Evolutionary conservation across 2,797 vertebrate genomes (phyloP).

Genomic region (Lophura swinhoii): DNA sequence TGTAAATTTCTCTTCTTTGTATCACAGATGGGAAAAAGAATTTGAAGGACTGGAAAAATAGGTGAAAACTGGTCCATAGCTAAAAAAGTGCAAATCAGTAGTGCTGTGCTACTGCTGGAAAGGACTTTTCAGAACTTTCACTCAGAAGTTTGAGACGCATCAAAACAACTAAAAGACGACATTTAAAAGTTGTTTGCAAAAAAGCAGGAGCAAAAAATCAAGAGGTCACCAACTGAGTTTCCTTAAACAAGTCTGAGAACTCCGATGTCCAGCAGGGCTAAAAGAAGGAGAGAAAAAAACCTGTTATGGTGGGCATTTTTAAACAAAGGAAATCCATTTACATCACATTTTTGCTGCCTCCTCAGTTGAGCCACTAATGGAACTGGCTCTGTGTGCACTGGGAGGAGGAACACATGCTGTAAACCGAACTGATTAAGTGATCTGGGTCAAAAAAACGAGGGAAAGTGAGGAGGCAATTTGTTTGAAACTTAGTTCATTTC

Average conservation of each 20-base stretch:
- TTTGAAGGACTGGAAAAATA: not conserved
- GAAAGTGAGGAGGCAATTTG: not conserved
- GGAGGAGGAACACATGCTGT: not conserved
- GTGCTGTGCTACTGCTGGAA: not conserved
- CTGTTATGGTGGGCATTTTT: not conserved
- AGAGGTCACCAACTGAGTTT: not conserved
- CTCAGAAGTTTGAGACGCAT: not conserved
- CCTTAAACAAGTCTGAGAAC: not conserved
- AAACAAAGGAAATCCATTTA: not conserved
- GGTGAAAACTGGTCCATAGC: not conserved
- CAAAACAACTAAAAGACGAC: not conserved
- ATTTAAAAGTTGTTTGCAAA: not conserved
- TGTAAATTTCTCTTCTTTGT: not conserved
- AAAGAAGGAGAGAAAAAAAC: not conserved
- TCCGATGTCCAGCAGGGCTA: not conserved
- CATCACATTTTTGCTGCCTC: not conserved
- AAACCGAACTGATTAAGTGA: not conserved
- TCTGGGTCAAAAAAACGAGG: not conserved
- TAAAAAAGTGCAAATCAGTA: not conserved
- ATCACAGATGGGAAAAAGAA: not conserved
- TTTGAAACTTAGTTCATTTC: not conserved
- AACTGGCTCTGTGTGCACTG: not conserved
- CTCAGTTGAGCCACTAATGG: not conserved
- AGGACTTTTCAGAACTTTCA: not conserved
- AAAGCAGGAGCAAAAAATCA: not conserved